These are phyloP conservation scores for Chiloscyllium plagiosum DNA, from an alignment of 2,113 vertebrate species.

Conservation along the genomic window DNA sequence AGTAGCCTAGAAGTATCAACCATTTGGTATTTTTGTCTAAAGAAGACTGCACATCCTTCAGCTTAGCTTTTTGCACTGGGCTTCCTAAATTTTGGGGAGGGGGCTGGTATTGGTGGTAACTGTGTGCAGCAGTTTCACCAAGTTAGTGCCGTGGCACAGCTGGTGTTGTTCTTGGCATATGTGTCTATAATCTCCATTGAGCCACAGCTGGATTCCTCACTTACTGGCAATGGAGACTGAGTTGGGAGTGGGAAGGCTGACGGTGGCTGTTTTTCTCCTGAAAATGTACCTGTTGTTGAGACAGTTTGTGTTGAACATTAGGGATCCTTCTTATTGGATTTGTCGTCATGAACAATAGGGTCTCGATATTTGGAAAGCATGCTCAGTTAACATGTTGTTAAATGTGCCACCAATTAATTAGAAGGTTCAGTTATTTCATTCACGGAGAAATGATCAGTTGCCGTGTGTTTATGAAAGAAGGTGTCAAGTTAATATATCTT, in stretches of 20 bases:
- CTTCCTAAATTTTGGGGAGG: neutral
- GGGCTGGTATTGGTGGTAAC: neutral
- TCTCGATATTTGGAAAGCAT: constrained; percentile 79
- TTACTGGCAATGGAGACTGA: neutral
- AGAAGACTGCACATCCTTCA: neutral
- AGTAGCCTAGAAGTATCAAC: neutral
- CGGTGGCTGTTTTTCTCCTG: constrained; percentile 39
- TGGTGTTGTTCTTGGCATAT: neutral
- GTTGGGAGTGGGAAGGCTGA: neutral
- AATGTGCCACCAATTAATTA: constrained; percentile 78
- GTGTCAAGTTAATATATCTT: constrained; percentile 90
- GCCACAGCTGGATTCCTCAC: neutral
- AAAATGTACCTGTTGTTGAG: constrained; percentile 74
- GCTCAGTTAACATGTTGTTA: constrained; percentile 81
- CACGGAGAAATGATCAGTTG: constrained; percentile 89
- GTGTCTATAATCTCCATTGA: neutral
- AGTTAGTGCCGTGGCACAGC: neutral
- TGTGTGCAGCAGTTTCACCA: neutral
- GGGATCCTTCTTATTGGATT: constrained; percentile 81
- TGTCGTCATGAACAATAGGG: constrained; percentile 85
- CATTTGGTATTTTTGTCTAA: neutral
- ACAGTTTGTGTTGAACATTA: constrained; percentile 95
- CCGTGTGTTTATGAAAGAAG: constrained; percentile 95
- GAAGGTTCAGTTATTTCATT: constrained; percentile 77
- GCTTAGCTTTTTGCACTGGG: neutral